Base-by-base conservation (phyloP, 2,113 vertebrate genomes). In the Mugil cephalus region DNA sequence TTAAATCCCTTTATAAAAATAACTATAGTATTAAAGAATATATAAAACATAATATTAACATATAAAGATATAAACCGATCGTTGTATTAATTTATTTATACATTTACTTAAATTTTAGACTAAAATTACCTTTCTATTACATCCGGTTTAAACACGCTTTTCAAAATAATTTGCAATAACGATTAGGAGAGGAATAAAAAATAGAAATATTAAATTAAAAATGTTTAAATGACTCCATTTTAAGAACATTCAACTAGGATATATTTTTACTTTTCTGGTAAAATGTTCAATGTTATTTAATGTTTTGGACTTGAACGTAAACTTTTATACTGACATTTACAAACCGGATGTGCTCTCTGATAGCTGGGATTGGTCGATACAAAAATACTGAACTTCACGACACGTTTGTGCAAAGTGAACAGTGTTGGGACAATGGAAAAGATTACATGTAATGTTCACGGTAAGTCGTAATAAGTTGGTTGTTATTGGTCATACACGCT, bases 361-460 rank as follows among this genome's bases (percentile, higher is more conserved):
- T 13, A 0, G 3, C 4, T 60, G 46, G 7, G 68, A 91, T 91
- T 89, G 89, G 89, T 74, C 13, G 2, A 86, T 80, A 58, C 61
- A 13, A 91, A 89, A 76, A 69, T 51, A 4, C 17, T 0, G 1
- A 34, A 0, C 6, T 55, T 40, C 13, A 8, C 8, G 4, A 4
- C 1, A 10, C 17, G 5, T 19, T n/a, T 9, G 18, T 21, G 0
- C 55, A 13, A 2, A 5, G n/a, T n/a, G n/a, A n/a, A n/a, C n/a
- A n/a, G n/a, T n/a, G n/a, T n/a, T n/a, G 3, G 11, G 1, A 72
- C 9, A 18, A 94, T 94, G 92, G 91, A 93, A 6, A 88, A 60
- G 45, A 43, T 91, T 24, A 0, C 56, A 1, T 94, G 93, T 69
- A 4, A 70, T 3, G 43, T 42, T 2, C 92, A 94, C 36, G 90